Evolutionary conservation across 2,888 invertebrate genomes (phyloP).

Genomic region (Orchesella flavescens): DNA sequence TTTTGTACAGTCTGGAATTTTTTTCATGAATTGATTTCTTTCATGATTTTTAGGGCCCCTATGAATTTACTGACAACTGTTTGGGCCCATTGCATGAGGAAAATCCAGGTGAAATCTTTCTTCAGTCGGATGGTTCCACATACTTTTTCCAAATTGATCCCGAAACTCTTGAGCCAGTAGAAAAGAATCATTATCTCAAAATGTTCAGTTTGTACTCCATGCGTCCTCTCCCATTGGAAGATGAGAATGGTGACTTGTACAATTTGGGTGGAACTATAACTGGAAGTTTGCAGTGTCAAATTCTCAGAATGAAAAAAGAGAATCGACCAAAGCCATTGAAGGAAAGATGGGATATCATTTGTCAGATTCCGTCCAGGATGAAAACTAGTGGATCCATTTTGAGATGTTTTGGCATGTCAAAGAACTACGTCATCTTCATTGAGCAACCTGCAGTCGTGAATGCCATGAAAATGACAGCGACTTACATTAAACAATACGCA

Average conservation of each 20-base stretch:
- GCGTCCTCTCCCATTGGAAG: conserved; percentile 75
- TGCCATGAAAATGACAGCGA: conserved; percentile 74
- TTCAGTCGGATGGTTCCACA: conserved; percentile 75
- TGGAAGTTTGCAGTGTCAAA: conserved; percentile 73
- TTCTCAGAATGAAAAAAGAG: conserved; percentile 72
- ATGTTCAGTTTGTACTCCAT: conserved; percentile 74
- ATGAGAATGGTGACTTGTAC: conserved; percentile 74
- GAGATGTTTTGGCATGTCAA: conserved; percentile 77
- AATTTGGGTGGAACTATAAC: conserved; percentile 74
- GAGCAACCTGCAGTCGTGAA: conserved; percentile 76
- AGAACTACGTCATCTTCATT: conserved; percentile 76
- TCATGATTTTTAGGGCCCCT: conserved; percentile 30
- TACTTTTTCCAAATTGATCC: conserved; percentile 75
- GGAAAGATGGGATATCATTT: conserved; percentile 71
- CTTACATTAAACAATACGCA: conserved; percentile 74
- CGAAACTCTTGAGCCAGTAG: conserved; percentile 74
- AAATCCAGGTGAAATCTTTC: conserved; percentile 38
- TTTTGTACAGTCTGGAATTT: no score
- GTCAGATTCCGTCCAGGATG: conserved; percentile 73
- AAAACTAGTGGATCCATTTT: conserved; percentile 74
- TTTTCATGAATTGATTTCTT: no score
- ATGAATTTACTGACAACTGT: conserved; percentile 57
- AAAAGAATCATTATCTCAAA: conserved; percentile 73
- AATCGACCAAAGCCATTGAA: conserved; percentile 39
- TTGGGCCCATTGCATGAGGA: conserved; percentile 43